Evolutionary conservation across 2,113 vertebrate species (phyloP).

Genomic region (Phalacrocorax pelagicus): DNA sequence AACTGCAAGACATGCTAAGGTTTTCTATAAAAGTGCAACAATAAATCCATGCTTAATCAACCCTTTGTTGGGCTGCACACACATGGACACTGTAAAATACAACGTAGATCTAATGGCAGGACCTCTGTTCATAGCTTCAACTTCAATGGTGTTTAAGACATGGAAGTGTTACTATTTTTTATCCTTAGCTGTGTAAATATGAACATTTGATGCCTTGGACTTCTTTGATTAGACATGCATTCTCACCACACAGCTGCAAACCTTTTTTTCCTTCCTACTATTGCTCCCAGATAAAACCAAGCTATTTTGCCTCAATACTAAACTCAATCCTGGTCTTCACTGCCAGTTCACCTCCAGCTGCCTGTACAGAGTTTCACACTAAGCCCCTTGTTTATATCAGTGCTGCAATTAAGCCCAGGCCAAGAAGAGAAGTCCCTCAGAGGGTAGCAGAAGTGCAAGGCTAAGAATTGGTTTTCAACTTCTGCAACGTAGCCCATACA

Average conservation of each 20-base stretch:
- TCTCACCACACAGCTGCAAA: constrained; percentile 65
- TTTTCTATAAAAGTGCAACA: constrained; percentile 47
- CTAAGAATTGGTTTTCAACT: constrained; percentile 82
- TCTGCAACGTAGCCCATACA: not conserved
- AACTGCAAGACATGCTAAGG: constrained; percentile 17
- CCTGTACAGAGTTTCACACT: constrained; percentile 85
- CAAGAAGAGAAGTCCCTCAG: constrained; percentile 87
- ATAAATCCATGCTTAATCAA: constrained; percentile 61
- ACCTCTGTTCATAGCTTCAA: constrained; percentile 6
- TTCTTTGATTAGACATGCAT: constrained; percentile 65
- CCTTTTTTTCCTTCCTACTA: constrained; percentile 62
- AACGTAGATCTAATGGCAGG: constrained; percentile 13
- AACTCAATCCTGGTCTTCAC: constrained; percentile 80
- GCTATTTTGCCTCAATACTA: constrained; percentile 68
- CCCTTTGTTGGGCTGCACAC: constrained; percentile 19
- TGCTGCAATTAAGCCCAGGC: constrained; percentile 84
- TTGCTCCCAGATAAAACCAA: constrained; percentile 79
- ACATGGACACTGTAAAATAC: constrained; percentile 46
- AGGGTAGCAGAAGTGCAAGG: constrained; percentile 89
- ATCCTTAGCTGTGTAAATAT: not conserved
- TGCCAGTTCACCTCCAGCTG: constrained; percentile 86
- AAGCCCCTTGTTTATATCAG: constrained; percentile 92
- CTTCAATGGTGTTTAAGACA: constrained; percentile 2
- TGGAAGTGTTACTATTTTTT: constrained; percentile 53
- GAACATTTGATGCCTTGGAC: constrained; percentile 33